These are phyloP conservation scores for Pandemis corylana DNA, from an alignment of 2,888 invertebrate species.

Conservation along the genomic window DNA sequence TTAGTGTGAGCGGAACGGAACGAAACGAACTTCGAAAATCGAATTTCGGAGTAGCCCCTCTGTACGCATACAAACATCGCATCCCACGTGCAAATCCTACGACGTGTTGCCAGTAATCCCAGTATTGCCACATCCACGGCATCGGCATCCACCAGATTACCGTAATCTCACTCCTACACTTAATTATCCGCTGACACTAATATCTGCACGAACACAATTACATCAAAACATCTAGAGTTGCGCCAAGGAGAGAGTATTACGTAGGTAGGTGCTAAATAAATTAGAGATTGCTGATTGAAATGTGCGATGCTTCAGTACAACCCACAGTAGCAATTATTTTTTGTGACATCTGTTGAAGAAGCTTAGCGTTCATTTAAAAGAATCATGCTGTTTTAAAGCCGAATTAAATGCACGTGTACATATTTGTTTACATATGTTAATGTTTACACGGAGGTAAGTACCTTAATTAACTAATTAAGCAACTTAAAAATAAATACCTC, in stretches of 20 bases:
- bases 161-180: slow-evolving; percentile 32
- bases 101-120: not conserved
- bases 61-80: not conserved
- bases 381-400: not conserved
- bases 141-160: slow-evolving; percentile 28
- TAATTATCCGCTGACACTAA: slow-evolving; percentile 40
- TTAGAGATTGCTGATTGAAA: slow-evolving; percentile 8
- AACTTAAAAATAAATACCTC: slow-evolving; percentile 25
- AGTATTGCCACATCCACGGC: slow-evolving; percentile 22
- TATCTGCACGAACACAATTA: slow-evolving; percentile 36
- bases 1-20: too few species aligned
- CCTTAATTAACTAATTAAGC: slow-evolving; percentile 23
- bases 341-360: not conserved
- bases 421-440: not conserved
- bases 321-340: not conserved
- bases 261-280: slow-evolving; percentile 35
- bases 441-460: slow-evolving; percentile 1
- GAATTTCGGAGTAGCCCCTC: too few species aligned
- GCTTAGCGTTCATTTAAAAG: not conserved
- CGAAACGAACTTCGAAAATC: too few species aligned
- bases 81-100: slow-evolving; percentile 20
- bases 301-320: not conserved
- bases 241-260: slow-evolving; percentile 11
- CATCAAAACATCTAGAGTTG: slow-evolving; percentile 24
- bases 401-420: not conserved